These are phyloP conservation scores for Parauchenoglanis ngamensis DNA, from an alignment of 2,797 vertebrate species.

Conservation along the genomic window DNA sequence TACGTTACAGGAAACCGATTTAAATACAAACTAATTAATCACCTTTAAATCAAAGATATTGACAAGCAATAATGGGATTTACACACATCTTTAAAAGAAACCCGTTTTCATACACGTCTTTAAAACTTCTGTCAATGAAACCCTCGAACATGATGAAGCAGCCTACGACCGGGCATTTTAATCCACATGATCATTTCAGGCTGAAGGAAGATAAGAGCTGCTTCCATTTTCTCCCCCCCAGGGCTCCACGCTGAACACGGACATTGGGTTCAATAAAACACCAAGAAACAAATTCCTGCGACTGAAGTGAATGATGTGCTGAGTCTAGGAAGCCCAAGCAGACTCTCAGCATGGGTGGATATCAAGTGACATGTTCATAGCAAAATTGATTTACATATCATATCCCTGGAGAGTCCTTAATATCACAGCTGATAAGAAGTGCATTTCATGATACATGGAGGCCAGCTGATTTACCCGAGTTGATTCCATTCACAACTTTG, in stretches of 20 bases:
- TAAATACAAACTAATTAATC: slow-evolving; percentile 67
- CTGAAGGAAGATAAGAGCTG: background rate
- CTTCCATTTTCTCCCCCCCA: background rate
- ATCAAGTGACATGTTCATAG: slow-evolving; percentile 14
- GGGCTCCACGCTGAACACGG: background rate
- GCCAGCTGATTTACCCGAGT: slow-evolving; percentile 35
- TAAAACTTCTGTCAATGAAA: slow-evolving; percentile 4
- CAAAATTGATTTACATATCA: slow-evolving; percentile 37
- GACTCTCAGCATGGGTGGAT: slow-evolving; percentile 3
- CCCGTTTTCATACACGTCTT: background rate
- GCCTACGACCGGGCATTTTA: background rate
- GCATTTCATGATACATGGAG: slow-evolving; percentile 39
- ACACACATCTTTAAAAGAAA: background rate
- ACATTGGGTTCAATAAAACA: background rate
- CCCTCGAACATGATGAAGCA: background rate
- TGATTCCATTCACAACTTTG: slow-evolving; percentile 34
- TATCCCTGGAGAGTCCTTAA: slow-evolving; percentile 38
- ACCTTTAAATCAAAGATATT: slow-evolving; percentile 67
- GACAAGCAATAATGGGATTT: slow-evolving; percentile 45
- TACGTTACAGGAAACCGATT: slow-evolving; percentile 61
- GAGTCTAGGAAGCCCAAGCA: background rate
- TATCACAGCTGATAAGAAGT: slow-evolving; percentile 38
- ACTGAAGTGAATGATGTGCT: background rate
- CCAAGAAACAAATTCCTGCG: background rate
- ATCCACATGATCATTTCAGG: slow-evolving; percentile 12